Conservation (phyloP, 2,888 invertebrate species). For the Gymnoscelis rufifasciata region DNA sequence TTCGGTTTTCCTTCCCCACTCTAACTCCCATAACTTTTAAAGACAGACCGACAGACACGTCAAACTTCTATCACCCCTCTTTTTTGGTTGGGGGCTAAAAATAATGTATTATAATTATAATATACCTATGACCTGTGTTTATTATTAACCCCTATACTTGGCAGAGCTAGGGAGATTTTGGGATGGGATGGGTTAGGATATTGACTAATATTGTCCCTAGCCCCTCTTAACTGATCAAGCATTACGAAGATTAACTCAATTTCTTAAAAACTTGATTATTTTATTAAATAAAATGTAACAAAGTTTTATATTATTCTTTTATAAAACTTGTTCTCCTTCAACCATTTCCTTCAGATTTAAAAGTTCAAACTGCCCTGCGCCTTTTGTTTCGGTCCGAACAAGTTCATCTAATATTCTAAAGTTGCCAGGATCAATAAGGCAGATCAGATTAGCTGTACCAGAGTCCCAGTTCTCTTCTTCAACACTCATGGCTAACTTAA, state of each 20-base stretch:
- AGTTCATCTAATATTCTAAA: slow-evolving; percentile 93
- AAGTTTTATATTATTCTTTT: slow-evolving; percentile 27
- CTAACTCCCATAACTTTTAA: too few species aligned
- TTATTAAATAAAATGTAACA: slow-evolving; percentile 10
- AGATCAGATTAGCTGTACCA: slow-evolving; percentile 88
- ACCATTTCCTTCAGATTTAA: slow-evolving; percentile 94
- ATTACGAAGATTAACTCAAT: too few species aligned
- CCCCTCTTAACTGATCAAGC: not conserved
- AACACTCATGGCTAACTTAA: slow-evolving; percentile 85
- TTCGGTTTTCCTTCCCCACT: too few species aligned
- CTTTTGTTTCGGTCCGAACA: slow-evolving; percentile 91
- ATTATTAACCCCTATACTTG: too few species aligned
- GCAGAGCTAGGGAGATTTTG: too few species aligned
- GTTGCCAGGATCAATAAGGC: slow-evolving; percentile 94
- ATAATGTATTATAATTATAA: too few species aligned
- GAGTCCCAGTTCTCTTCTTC: slow-evolving; percentile 93
- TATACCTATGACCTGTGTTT: too few species aligned
- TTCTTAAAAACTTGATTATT: not conserved
- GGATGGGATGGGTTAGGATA: too few species aligned
- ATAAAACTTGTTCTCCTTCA: slow-evolving; percentile 89
- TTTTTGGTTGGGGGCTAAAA: too few species aligned
- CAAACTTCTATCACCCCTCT: too few species aligned
- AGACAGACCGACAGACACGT: too few species aligned
- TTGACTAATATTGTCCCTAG: too few species aligned
- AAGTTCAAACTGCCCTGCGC: slow-evolving; percentile 92